Conservation (phyloP, 23 tunicate species). For the Oikopleura dioica region DNA sequence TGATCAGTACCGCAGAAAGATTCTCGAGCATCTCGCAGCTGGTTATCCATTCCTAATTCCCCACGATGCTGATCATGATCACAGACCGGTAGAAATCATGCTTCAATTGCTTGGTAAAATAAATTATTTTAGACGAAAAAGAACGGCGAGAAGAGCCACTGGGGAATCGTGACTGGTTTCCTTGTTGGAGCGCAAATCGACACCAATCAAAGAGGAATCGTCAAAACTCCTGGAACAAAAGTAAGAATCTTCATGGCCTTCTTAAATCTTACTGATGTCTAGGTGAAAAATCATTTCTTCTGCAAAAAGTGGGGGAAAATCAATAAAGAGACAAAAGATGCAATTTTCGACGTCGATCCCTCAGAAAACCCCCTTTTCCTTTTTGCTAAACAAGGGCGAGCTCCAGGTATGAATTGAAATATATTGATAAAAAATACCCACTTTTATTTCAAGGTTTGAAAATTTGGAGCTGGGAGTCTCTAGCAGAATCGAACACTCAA, state of each 20-base stretch:
- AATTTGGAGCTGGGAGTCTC: neutral
- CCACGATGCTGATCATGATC: conserved; percentile 10
- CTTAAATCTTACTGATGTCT: too few relatives aligned
- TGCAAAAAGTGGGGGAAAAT: neutral
- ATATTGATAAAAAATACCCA: neutral
- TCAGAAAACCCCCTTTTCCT: neutral
- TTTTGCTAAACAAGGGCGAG: conserved; percentile 7
- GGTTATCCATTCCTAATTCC: neutral
- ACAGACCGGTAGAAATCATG: neutral
- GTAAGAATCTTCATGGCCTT: too few relatives aligned
- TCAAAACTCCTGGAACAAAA: neutral
- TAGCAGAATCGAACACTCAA: neutral
- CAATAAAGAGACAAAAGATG: neutral
- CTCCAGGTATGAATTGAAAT: conserved; percentile 2
- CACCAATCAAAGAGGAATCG: neutral
- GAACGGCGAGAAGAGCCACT: neutral
- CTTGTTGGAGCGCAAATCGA: neutral
- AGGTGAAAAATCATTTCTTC: neutral
- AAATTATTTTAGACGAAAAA: neutral
- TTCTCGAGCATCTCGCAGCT: neutral
- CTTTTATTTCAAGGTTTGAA: neutral
- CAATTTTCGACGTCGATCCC: neutral
- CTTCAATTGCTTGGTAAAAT: neutral
- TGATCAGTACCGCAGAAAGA: neutral
- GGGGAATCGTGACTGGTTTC: conserved; percentile 7